Evolutionary conservation across 2,888 invertebrate genomes (phyloP), one percentile per base, ranked within the genome.

Genomic region (Axea sp.): DNA sequence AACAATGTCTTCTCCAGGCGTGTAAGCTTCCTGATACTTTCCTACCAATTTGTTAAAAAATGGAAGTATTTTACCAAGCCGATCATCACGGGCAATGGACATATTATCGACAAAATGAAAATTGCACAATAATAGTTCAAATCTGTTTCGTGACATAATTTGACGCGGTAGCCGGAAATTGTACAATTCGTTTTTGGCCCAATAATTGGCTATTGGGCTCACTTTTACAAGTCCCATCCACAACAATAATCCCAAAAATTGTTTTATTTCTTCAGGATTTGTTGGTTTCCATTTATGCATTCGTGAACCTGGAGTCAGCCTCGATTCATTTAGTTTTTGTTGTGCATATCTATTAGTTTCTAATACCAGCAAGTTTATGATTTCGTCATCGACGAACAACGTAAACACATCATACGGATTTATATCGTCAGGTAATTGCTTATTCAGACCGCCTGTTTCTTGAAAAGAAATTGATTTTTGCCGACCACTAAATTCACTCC

Each of bases 201-300:
- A n/a, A 75, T 71, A 74, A 59, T 55, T 65, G 22, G 59, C 37
- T 7, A 69, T 59, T 11, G 41, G 57, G 49, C 24, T 60, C 30
- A 67, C 43, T 73, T 55, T 62, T 43, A 71, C 64, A 49, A 74
- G 0, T 35, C 74, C 74, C 74, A 74, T 74, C n/a, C n/a, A 74
- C 15, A 71, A 49, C 17, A 69, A 24, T 14, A 74, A 12, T 51
- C 74, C 65, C 28, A 74, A 53, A 60, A 77, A 74, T 43, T 77
- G 67, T 72, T 69, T 77, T 53, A 78, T 77, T 77, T 78, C 75
- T 72, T 62, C 67, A 11, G 77, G 39, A 64, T 76, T 76, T 28
- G 8, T 78, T 14, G 62, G 59, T 41, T 28, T 69, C 75, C 73
- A 78, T 67, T 72, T 74, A 59, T 77, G 77, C 64, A 75, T 28